Evolutionary conservation across 2,888 invertebrate genomes (phyloP), one percentile per base, ranked within the genome.

Genomic region (Netelia melanura): DNA sequence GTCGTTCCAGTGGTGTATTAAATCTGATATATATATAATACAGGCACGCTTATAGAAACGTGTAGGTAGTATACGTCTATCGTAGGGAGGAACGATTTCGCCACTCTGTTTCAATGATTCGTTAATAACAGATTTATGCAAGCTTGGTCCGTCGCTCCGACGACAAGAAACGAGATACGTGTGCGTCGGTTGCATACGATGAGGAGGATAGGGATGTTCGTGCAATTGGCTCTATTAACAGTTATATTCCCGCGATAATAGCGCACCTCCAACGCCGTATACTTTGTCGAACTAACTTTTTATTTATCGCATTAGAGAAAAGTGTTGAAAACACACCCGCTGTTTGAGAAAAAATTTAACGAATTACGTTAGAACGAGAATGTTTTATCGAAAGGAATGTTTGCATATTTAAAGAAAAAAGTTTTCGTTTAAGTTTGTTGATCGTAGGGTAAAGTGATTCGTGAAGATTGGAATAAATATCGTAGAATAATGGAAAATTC

Each of bases 41-140:
- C 43, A 54, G 10, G 58, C 65, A 78, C 25, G 83, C 72, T 43
- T 52, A 44, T 58, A 62, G 8, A 68, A 79, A 67, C 64, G 58
- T 21, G 76, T 65, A 30, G 44, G 67, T 78, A 48, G 68, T 65
- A 78, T 14, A 23, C 71, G 43, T 10, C 10, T 52, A 65, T 52
- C 71, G 56, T 72, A 52, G 83, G 74, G 54, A 54, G 81, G 61
- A 56, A 83, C 65, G 83, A 83, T 85, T 88, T 87, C 74, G 61
- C 77, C 81, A 83, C 86, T 89, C 87, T 84, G 84, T 83, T 82
- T 85, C 87, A 86, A 78, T 89, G 89, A 90, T 90, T 87, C 77
- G 80, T 86, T 89, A 90, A 89, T 88, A 87, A 86, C 80, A 82
- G 87, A 87, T 88, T 89, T 85, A 87, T 87, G 87, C 84, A 85